Percentiles rank a stretch among this genome's conserved stretches.
Evolutionary conservation across 2,888 invertebrate species (phyloP).

Genomic region (Mesopsocus fuscifrons): DNA sequence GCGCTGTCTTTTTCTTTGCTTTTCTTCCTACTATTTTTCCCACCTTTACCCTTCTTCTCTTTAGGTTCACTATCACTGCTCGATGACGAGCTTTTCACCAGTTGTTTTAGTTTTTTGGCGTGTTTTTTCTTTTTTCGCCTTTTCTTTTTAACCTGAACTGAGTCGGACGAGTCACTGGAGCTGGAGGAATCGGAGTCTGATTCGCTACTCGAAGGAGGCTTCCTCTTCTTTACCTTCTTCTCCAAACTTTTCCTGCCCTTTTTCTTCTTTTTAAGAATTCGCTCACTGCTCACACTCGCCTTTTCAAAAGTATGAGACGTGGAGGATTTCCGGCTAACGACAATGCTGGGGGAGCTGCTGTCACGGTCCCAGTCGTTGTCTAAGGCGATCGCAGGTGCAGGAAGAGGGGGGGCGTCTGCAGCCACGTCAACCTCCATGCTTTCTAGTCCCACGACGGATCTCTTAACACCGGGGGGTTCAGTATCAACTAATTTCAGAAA

Average conservation of each 20-base stretch:
- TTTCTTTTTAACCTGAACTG: slow-evolving; percentile 13
- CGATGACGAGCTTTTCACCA: slow-evolving; percentile 7
- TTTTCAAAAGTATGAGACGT: too few relatives aligned
- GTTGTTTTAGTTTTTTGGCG: neutral
- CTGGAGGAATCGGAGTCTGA: slow-evolving; percentile 7
- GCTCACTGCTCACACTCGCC: too few relatives aligned
- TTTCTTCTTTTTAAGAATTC: slow-evolving; percentile 7
- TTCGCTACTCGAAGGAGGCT: neutral
- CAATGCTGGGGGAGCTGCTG: too few relatives aligned
- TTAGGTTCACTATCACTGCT: slow-evolving; percentile 11
- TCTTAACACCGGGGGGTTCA: slow-evolving; percentile 16
- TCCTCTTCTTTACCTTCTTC: neutral
- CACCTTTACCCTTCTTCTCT: slow-evolving; percentile 10
- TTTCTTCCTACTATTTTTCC: slow-evolving; percentile 11
- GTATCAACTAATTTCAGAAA: slow-evolving; percentile 34
- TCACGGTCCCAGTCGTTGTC: too few relatives aligned
- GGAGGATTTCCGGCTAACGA: too few relatives aligned
- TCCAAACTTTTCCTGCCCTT: neutral
- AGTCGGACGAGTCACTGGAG: too few relatives aligned
- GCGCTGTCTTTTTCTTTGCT: too few relatives aligned
- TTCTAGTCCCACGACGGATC: too few relatives aligned
- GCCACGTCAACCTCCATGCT: too few relatives aligned
- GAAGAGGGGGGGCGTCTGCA: too few relatives aligned
- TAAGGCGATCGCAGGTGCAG: too few relatives aligned
- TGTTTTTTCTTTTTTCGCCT: slow-evolving; percentile 14